Conservation (phyloP, 2,888 invertebrate species). For the Fabriciana adippe region DNA sequence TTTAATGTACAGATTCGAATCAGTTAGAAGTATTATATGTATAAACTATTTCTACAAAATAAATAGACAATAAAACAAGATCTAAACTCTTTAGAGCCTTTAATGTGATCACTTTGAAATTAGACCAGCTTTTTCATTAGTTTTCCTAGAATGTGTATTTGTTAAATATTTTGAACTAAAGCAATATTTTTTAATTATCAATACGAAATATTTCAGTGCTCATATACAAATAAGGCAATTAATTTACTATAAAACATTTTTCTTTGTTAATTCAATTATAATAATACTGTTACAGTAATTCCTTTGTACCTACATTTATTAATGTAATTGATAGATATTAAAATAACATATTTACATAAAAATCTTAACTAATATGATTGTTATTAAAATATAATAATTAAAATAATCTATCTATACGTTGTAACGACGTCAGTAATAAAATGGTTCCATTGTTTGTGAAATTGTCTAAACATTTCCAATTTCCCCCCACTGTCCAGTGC, state of each 20-base stretch:
- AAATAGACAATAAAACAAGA: too few species aligned
- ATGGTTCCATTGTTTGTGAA: conserved; percentile 57
- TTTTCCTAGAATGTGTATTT: too few species aligned
- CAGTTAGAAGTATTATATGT: too few species aligned
- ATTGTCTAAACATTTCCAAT: conserved; percentile 48
- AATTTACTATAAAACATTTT: not conserved
- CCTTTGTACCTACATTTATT: not conserved
- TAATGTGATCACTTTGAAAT: too few species aligned
- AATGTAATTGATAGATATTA: not conserved
- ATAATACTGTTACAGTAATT: conserved; percentile 10
- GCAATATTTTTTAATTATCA: too few species aligned
- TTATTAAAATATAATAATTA: conserved; percentile 29
- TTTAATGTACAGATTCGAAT: too few species aligned
- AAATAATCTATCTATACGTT: conserved; percentile 21
- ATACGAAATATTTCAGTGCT: too few species aligned
- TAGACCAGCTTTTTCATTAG: too few species aligned
- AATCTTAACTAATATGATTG: conserved; percentile 8
- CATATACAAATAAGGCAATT: not conserved
- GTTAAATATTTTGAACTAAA: too few species aligned
- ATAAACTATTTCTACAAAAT: too few species aligned
- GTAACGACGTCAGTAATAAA: conserved; percentile 53
- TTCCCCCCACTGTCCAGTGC: conserved; percentile 62
- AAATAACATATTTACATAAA: not conserved
- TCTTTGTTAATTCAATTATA: not conserved
- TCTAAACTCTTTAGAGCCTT: too few species aligned